Evolutionary conservation across 1,140 invertebrate genomes (phyloP), one percentile per base, ranked within the genome.

Genomic region (Drosophila rufa): DNA sequence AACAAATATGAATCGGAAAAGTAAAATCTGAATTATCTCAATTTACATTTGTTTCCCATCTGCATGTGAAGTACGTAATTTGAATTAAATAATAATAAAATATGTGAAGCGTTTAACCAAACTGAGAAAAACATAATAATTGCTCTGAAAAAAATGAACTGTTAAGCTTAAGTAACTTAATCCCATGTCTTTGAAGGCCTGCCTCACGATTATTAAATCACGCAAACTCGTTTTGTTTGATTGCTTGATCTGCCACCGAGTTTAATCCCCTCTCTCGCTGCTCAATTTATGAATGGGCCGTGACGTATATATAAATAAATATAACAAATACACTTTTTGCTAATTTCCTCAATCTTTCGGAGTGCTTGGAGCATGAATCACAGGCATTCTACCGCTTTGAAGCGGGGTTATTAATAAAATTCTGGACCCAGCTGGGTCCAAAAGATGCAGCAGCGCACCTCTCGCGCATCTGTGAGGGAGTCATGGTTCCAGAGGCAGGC

Each of bases 241-340:
- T 68, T 25, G 47, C 62, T 36, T 33, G 40, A 38, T 38, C 67
- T 43, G 48, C 43, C 42, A 22, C 14, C 33, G 68, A 45, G 70
- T 73, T 73, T 30, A 73, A 51, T 73, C 45, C 53, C 70, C 70
- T 71, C 53, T 15, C 27, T 50, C 5, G 25, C 43, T 12, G 46
- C 69, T 50, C 55, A 74, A 60, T 60, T 74, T 73, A 74, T 74
- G 68, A 74, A 74, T 74, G 70, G 70, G 46, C 64, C 25, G 46
- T 74, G 70, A 51, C 70, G 67, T 73, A 25, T 59, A 67, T 73
- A 40, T 60, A 38, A 59, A 59, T 70, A 60, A 74, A 40, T 74
- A 73, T 73, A 74, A 73, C 70, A 74, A 74, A 74, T 43, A 50
- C 40, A 22, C 30, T 42, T n/a, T 66, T 74, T 12, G 46, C 70